phyloP scores from a whole-genome alignment of 2,797 vertebrate species.

The Semaprochilodus insignis region DNA sequence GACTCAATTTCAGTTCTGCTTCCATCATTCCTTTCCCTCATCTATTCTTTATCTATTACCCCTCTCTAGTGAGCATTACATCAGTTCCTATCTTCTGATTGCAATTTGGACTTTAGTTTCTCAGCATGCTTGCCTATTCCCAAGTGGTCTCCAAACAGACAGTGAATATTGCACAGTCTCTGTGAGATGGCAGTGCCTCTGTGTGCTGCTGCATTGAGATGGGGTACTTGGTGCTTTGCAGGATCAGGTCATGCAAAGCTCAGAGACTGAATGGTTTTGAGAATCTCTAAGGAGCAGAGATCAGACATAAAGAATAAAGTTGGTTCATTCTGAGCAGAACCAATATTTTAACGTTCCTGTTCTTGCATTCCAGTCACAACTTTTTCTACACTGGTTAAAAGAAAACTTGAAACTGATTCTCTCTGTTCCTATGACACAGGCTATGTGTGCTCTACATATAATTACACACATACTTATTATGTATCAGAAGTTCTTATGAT shows the following conservation, averaged over 20 bases:
- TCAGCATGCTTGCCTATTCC: neutral
- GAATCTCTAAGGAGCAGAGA: neutral
- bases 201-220: slow-evolving; percentile 8
- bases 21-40: neutral
- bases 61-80: neutral
- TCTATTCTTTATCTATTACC: neutral
- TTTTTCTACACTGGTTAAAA: too few species aligned
- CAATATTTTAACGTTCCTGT: neutral
- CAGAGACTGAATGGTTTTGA: neutral
- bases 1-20: neutral
- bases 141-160: neutral
- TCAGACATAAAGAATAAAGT: neutral
- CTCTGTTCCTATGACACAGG: too few species aligned
- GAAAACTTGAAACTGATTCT: too few species aligned
- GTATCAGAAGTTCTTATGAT: too few species aligned
- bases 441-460: too few species aligned
- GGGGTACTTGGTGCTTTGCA: neutral
- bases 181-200: neutral
- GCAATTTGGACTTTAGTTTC: neutral
- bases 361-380: neutral
- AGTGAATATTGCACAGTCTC: neutral
- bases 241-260: neutral
- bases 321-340: neutral
- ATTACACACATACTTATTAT: too few species aligned
- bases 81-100: slow-evolving; percentile 1